Percentiles rank a stretch among this genome's conserved stretches.
These are phyloP conservation scores for Diacarnus erythraeanus DNA, from an alignment of 37 sponge, comb jelly and placozoan species.

Conservation along the genomic window DNA sequence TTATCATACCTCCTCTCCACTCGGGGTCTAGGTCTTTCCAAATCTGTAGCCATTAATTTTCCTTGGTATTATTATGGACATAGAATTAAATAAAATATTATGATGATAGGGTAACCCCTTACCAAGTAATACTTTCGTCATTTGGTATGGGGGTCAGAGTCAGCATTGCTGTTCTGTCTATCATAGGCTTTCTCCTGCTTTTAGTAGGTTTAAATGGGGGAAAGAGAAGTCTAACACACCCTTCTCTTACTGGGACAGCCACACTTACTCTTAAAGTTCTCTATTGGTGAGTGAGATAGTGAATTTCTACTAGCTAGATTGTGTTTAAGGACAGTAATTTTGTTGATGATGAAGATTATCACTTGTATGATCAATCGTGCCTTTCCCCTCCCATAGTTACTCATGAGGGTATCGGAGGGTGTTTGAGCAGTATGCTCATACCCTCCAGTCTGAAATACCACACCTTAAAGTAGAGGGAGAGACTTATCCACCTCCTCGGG, in stretches of 20 bases:
- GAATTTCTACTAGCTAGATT: not conserved
- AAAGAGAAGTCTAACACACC: constrained; percentile 33
- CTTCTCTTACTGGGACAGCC: constrained; percentile 26
- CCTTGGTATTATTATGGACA: too few relatives aligned
- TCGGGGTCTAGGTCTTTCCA: not conserved
- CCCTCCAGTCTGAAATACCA: constrained; percentile 68
- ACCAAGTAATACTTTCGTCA: too few relatives aligned
- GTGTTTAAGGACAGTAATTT: not conserved
- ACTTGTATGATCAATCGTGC: too few relatives aligned
- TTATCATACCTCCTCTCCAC: too few relatives aligned
- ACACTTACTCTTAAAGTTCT: constrained; percentile 32
- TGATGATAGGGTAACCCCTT: too few relatives aligned
- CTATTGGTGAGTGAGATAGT: constrained; percentile 49
- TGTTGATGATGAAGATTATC: not conserved
- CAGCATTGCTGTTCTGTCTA: not conserved
- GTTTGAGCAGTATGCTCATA: constrained; percentile 83
- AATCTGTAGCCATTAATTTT: too few relatives aligned
- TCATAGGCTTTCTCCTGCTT: not conserved
- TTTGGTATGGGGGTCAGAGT: not conserved
- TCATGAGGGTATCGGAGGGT: constrained; percentile 91
- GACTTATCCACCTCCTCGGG: constrained; percentile 79
- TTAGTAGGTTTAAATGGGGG: constrained; percentile 3
- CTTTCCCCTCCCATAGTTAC: too few relatives aligned
- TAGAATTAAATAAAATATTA: too few relatives aligned
- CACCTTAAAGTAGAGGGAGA: constrained; percentile 70